Evolutionary conservation across 2,797 vertebrate genomes (phyloP).

Genomic region (Oreonectes daqikongensis): DNA sequence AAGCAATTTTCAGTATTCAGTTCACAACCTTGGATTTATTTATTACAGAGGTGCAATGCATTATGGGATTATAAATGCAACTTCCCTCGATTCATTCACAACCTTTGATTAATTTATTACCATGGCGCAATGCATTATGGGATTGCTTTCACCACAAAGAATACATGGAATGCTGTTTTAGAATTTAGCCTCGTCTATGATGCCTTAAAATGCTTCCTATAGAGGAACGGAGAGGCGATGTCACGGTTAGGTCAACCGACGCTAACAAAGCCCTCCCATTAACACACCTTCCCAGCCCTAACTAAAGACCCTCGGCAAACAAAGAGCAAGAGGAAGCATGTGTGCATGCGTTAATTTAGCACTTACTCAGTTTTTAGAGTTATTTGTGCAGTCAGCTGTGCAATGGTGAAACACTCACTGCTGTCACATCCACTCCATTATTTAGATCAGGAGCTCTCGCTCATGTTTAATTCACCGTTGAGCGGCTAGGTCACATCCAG

Average conservation of each 20-base stretch:
- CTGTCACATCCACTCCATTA: conserved; percentile 71
- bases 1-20: no score
- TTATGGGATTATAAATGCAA: no score
- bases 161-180: background rate
- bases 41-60: no score
- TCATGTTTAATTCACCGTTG: conserved; percentile 72
- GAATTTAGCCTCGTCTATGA: background rate
- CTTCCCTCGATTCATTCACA: background rate
- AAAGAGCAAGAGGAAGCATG: background rate
- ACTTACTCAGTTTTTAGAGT: conserved; percentile 55
- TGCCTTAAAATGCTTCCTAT: background rate
- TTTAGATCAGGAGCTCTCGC: conserved; percentile 66
- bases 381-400: conserved; percentile 60
- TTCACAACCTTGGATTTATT: no score
- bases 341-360: conserved; percentile 53
- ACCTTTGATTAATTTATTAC: background rate
- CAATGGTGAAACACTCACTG: conserved; percentile 59
- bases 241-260: conserved; percentile 29
- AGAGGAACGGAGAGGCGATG: background rate
- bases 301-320: conserved; percentile 22
- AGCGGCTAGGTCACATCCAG: conserved; percentile 53
- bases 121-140: background rate
- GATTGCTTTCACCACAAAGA: background rate
- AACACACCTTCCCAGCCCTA: conserved; percentile 9
- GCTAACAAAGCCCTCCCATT: conserved; percentile 4